Evolutionary conservation across 1,140 invertebrate species (phyloP), one percentile per base, ranked within the genome.

Genomic region (Tetramorium parvispinum): DNA sequence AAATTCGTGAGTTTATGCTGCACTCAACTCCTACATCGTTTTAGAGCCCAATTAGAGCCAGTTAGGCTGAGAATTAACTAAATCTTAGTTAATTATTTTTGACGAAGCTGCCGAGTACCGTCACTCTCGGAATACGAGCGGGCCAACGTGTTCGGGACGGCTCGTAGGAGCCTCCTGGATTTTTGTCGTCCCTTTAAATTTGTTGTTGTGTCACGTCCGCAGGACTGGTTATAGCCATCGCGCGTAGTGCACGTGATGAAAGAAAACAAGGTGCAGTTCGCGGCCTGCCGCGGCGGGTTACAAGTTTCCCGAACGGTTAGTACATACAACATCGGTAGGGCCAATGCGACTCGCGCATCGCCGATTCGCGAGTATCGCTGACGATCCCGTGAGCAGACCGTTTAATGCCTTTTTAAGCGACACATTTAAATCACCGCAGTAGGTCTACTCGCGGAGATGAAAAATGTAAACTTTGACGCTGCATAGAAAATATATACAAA

Each of bases 181-280:
- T 89, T 87, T 85, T 76, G 73, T 85, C 40, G 88, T 87, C 91
- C 90, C 92, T 92, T 93, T 93, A 93, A 93, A 93, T 88, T 91
- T 88, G 86, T 88, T 87, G 82, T 89, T 89, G 87, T 82, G 82
- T 91, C 87, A 85, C 79, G 77, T 91, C 81, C 75, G 87, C 46
- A 77, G 76, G 65, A 85, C 49, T 73, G 85, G 73, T 78, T 65
- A 66, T 88, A 88, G 79, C 63, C 65, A 66, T 32, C 27, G 77
- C 63, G 43, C 21, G 57, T 75, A 77, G 66, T 89, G 86, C 92
- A 93, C 91, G 91, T 92, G 91, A 93, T 85, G 91, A 92, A 92
- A 91, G 88, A 91, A 93, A 93, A 92, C 92, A 92, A 93, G 92
- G 89, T 90, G 87, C 85, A 87, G 87, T 85, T 51, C 24, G 83